Conservation (phyloP, 2,113 vertebrate genomes). For the Carlito syrichta region DNA sequence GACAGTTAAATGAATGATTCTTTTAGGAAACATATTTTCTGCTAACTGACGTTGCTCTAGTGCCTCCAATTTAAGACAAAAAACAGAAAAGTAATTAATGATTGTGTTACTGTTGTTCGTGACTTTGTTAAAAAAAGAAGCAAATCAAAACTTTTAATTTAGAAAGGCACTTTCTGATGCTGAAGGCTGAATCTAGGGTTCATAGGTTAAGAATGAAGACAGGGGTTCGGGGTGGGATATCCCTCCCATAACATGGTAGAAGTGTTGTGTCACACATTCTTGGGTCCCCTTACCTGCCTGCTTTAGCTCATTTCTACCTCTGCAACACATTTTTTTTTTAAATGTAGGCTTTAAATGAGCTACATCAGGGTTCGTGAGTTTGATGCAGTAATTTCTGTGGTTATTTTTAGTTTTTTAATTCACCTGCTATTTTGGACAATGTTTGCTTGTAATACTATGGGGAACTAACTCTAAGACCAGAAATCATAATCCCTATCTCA, state of each 20-base stretch:
- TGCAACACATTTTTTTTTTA: neutral
- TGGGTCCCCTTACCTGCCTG: neutral
- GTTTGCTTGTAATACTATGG: neutral
- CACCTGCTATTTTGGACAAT: neutral
- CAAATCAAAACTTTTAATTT: neutral
- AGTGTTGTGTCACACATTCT: neutral
- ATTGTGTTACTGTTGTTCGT: neutral
- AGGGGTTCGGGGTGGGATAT: neutral
- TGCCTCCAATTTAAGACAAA: slow-evolving; percentile 46
- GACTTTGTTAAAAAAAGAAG: slow-evolving; percentile 43
- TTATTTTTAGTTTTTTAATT: neutral
- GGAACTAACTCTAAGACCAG: neutral
- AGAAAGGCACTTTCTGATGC: neutral
- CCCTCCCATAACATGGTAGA: neutral
- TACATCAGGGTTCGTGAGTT: neutral
- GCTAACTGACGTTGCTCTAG: neutral
- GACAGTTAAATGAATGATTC: slow-evolving; percentile 38
- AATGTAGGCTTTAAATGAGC: neutral
- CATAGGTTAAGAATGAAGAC: neutral
- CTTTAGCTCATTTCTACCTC: neutral
- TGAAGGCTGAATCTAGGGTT: neutral
- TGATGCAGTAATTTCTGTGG: neutral
- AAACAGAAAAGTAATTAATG: slow-evolving; percentile 41
- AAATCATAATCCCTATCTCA: neutral
- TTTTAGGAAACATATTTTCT: slow-evolving; percentile 47